phyloP scores from a whole-genome alignment of 2,888 invertebrate species.

The Gryllus longicercus region DNA sequence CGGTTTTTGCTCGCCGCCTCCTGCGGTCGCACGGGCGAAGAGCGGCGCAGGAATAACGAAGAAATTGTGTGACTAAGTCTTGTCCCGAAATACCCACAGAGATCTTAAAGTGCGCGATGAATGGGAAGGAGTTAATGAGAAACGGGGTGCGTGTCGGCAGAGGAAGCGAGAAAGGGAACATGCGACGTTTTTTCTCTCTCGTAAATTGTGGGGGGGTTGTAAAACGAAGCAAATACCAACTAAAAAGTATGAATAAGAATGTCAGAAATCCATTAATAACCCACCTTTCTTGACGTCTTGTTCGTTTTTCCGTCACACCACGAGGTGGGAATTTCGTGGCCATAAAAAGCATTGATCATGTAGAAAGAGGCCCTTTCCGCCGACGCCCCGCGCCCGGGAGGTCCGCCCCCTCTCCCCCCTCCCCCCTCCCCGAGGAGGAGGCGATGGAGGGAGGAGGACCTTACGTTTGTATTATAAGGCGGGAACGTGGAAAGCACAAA shows the following conservation, averaged over 20 bases:
- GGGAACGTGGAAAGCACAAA: no score
- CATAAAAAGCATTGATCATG: constrained; percentile 11
- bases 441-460: no score
- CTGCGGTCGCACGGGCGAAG: not conserved
- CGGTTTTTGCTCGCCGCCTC: not conserved
- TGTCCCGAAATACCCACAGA: constrained; percentile 9
- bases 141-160: not conserved
- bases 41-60: not conserved
- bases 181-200: not conserved
- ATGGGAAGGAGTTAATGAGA: not conserved
- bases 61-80: constrained; percentile 1
- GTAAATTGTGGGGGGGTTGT: constrained; percentile 17
- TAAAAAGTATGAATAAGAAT: constrained; percentile 17
- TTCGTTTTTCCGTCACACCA: not conserved
- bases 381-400: no score
- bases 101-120: not conserved
- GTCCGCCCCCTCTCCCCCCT: no score
- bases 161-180: not conserved
- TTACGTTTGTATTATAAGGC: no score
- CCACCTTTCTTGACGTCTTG: not conserved
- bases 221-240: constrained; percentile 7
- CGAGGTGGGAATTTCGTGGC: not conserved
- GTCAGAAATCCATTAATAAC: constrained; percentile 17
- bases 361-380: no score
- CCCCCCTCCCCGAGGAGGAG: no score